A percentile compares a stretch with the other conserved stretches of the same genome.
Evolutionary conservation across 1,140 invertebrate species (phyloP).

Genomic region (Scaptodrosophila lebanonensis): DNA sequence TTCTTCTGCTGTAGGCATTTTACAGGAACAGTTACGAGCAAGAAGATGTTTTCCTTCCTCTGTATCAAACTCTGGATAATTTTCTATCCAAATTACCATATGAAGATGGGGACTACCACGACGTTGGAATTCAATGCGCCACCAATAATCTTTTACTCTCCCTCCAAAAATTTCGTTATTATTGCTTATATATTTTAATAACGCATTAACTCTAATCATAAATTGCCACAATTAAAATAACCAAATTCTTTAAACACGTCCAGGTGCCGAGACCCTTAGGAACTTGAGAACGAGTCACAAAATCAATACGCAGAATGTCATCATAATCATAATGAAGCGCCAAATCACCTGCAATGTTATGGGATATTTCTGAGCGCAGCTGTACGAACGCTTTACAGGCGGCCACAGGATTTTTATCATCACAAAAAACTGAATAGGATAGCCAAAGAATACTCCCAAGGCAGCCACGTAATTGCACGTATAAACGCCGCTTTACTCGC

Average conservation of each 20-base stretch:
- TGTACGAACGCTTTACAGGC: conserved; percentile 71
- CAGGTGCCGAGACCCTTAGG: conserved; percentile 63
- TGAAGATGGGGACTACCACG: conserved; percentile 1
- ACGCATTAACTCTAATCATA: no score
- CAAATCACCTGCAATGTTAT: conserved; percentile 19
- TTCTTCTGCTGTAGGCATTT: no score
- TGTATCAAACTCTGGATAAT: no score
- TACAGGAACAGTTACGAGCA: no score
- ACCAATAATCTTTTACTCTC: conserved; percentile 5
- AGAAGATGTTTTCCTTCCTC: no score
- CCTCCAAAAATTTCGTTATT: neutral
- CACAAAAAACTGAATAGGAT: conserved; percentile 90
- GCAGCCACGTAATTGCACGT: no score
- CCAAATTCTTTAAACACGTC: conserved; percentile 79
- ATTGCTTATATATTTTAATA: neutral
- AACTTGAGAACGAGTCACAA: conserved; percentile 80
- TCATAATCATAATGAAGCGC: conserved; percentile 79
- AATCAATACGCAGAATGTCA: conserved; percentile 90
- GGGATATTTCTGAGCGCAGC: conserved; percentile 78
- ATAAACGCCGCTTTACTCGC: no score
- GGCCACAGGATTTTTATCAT: conserved; percentile 83
- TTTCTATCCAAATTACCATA: neutral
- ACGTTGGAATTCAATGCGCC: no score
- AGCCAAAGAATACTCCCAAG: conserved; percentile 85
- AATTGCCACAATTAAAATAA: conserved; percentile 83